phyloP scores from a whole-genome alignment of 2,888 invertebrate species.

The Ochropleura leucogaster region DNA sequence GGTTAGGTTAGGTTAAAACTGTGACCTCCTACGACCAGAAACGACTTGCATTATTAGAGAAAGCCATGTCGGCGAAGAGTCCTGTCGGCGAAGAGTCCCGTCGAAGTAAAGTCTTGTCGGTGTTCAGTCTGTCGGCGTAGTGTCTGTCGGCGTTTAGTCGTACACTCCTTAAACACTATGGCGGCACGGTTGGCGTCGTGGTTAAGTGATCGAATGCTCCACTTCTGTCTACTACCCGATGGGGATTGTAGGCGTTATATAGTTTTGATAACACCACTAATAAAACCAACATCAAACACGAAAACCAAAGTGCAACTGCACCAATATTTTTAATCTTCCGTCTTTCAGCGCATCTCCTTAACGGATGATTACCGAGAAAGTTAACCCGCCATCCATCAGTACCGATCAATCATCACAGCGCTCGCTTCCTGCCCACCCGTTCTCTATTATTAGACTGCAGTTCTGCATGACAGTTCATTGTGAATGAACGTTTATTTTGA shows the following conservation, averaged over 20 bases:
- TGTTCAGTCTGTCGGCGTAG: too few species aligned
- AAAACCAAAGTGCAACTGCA: not conserved
- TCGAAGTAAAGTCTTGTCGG: too few species aligned
- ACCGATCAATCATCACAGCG: slow-evolving; percentile 59
- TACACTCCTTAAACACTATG: too few species aligned
- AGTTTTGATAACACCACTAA: not conserved
- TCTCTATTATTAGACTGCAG: slow-evolving; percentile 63
- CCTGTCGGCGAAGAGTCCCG: too few species aligned
- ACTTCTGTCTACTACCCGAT: not conserved
- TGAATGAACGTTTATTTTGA: slow-evolving; percentile 50
- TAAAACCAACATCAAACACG: slow-evolving; percentile 15
- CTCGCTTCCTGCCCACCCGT: slow-evolving; percentile 56
- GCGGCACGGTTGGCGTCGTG: too few species aligned
- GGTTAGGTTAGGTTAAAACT: too few species aligned
- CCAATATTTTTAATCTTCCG: slow-evolving; percentile 25
- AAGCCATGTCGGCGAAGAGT: too few species aligned
- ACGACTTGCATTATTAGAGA: too few species aligned
- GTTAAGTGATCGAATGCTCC: too few species aligned
- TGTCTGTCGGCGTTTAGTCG: too few species aligned
- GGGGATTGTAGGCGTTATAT: not conserved
- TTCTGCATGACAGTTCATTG: slow-evolving; percentile 51
- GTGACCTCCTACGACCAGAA: too few species aligned
- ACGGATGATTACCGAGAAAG: slow-evolving; percentile 63
- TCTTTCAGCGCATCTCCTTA: slow-evolving; percentile 59
- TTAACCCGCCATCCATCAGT: slow-evolving; percentile 58